Conservation (phyloP, 1,140 invertebrate species). For the Hycleus phaleratus region DNA sequence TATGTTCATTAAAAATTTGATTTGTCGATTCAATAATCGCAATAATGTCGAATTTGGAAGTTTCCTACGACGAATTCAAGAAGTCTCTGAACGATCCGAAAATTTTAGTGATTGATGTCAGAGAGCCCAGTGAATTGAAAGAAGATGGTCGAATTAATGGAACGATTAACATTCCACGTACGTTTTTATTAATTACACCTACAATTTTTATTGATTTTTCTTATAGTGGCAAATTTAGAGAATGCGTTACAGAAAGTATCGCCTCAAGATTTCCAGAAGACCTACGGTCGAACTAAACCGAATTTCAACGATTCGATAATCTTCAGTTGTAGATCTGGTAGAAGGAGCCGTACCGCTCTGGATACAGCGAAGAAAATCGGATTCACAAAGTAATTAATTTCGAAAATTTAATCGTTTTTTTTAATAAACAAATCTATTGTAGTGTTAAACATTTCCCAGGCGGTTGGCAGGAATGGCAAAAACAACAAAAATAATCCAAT, state of each 20-base stretch:
- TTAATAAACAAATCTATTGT: background rate
- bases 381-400: constrained; percentile 40
- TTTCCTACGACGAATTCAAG: too few species aligned
- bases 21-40: too few species aligned
- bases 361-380: constrained; percentile 39
- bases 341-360: constrained; percentile 39
- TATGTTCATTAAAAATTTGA: too few species aligned
- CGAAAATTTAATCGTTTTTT: background rate
- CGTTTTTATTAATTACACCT: constrained; percentile 23
- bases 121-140: constrained; percentile 55
- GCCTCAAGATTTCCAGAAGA: constrained; percentile 36
- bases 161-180: constrained; percentile 64
- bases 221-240: constrained; percentile 34
- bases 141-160: constrained; percentile 58
- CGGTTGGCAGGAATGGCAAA: constrained; percentile 1
- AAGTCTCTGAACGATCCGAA: constrained; percentile 34
- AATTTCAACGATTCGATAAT: constrained; percentile 39
- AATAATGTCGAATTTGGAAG: too few species aligned
- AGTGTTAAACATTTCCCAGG: constrained; percentile 9
- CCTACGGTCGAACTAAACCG: constrained; percentile 40
- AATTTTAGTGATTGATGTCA: constrained; percentile 55
- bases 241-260: constrained; percentile 30
- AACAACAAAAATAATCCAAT: background rate
- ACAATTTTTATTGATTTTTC: background rate
- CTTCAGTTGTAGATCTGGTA: constrained; percentile 43